These are phyloP conservation scores for Distichodus sexfasciatus DNA, from an alignment of 2,797 vertebrate genomes.

Conservation along the genomic window DNA sequence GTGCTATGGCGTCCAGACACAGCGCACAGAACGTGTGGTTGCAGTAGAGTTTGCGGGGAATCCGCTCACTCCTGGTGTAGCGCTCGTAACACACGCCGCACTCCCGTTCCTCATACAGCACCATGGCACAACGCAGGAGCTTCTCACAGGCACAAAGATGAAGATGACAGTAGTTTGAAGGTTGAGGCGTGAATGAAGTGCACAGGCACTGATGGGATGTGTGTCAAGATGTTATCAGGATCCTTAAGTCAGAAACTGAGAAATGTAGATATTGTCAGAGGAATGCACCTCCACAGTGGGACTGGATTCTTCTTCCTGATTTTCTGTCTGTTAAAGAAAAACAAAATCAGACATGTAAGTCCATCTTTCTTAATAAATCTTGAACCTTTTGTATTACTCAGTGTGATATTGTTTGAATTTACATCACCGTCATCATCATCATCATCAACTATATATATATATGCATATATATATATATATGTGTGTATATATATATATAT, in stretches of 20 bases:
- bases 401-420: too few relatives aligned
- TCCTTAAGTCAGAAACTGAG: background rate
- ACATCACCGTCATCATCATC: too few relatives aligned
- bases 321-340: slow-evolving; percentile 4
- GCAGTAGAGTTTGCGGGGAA: slow-evolving; percentile 76
- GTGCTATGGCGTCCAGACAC: slow-evolving; percentile 68
- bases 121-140: slow-evolving; percentile 55
- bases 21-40: slow-evolving; percentile 73
- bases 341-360: slow-evolving; percentile 6
- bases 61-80: slow-evolving; percentile 63
- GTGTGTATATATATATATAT: too few relatives aligned
- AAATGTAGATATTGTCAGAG: background rate
- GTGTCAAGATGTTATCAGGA: background rate
- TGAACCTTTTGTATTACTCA: background rate
- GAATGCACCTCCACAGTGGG: background rate
- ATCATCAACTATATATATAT: too few relatives aligned
- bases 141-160: too few relatives aligned
- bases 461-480: too few relatives aligned
- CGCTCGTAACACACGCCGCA: slow-evolving; percentile 71
- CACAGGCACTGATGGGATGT: background rate
- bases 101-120: slow-evolving; percentile 67
- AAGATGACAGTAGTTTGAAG: background rate
- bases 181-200: background rate
- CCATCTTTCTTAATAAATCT: too few relatives aligned
- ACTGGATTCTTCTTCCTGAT: background rate